phyloP scores from a whole-genome alignment of 2,113 vertebrate species.

The Hiodon tergisus region DNA sequence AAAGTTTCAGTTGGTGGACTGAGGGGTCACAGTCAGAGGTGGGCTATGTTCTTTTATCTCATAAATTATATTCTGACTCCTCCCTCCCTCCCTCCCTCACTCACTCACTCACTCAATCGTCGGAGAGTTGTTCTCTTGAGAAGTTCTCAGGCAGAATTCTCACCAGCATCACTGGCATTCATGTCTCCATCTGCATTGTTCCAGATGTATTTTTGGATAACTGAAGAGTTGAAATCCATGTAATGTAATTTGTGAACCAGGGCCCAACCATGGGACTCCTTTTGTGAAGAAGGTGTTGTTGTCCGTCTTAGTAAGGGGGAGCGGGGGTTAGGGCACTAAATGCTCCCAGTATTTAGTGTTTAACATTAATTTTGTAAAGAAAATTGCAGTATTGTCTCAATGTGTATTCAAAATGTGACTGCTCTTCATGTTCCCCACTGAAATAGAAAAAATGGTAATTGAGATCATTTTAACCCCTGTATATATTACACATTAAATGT shows the following conservation, averaged over 20 bases:
- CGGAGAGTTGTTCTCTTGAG: background rate
- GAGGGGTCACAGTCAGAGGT: background rate
- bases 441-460: too few species aligned
- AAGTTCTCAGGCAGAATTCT: slow-evolving; percentile 1
- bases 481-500: too few species aligned
- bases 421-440: too few species aligned
- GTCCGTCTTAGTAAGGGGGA: too few species aligned
- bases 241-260: too few species aligned
- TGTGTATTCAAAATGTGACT: too few species aligned
- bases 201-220: background rate
- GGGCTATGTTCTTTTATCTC: background rate
- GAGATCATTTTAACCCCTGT: too few species aligned
- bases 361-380: background rate
- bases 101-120: background rate
- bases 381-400: background rate
- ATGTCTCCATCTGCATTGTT: background rate
- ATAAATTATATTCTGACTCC: background rate
- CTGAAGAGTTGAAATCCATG: background rate
- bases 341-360: background rate
- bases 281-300: too few species aligned
- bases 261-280: too few species aligned
- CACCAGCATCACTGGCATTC: background rate
- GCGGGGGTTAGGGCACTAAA: too few species aligned
- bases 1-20: background rate
- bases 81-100: too few species aligned